phyloP scores from a whole-genome alignment of 1,140 invertebrate species.

The Drosophila setifemur region DNA sequence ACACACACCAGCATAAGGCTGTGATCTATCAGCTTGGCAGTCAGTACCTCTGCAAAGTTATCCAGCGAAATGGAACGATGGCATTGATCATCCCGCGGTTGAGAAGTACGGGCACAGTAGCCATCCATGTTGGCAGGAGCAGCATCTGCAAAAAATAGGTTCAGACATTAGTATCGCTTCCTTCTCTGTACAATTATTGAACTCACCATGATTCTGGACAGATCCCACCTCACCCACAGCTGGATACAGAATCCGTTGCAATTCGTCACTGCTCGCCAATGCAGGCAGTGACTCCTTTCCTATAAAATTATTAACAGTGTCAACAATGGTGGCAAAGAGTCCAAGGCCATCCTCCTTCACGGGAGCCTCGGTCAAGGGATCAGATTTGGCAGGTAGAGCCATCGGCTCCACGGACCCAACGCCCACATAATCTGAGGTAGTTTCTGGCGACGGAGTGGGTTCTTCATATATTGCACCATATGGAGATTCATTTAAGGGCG shows the following conservation, averaged over 20 bases:
- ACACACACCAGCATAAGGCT: conserved; percentile 83
- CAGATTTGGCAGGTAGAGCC: conserved; percentile 21
- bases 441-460: conserved; percentile 34
- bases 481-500: conserved; percentile 27
- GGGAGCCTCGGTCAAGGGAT: conserved; percentile 5
- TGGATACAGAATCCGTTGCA: conserved; percentile 59
- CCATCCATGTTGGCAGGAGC: conserved; percentile 15
- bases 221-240: not conserved
- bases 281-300: conserved; percentile 35
- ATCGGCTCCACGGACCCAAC: conserved; percentile 43
- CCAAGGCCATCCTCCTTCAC: conserved; percentile 47
- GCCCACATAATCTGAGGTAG: not conserved
- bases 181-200: not conserved
- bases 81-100: conserved; percentile 9
- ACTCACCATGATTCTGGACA: conserved; percentile 1
- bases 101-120: conserved; percentile 38
- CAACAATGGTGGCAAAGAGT: conserved; percentile 72
- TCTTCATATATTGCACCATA: conserved; percentile 46
- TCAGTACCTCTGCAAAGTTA: conserved; percentile 57
- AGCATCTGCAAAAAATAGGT: not conserved
- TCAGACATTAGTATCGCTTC: not conserved
- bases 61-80: conserved; percentile 56
- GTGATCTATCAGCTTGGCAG: conserved; percentile 62
- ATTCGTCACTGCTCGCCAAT: conserved; percentile 36
- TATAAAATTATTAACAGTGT: conserved; percentile 73